Percentiles rank a stretch among this genome's conserved stretches.
phyloP scores from a whole-genome alignment of 2,113 vertebrate genomes.

The Sylvia atricapilla region DNA sequence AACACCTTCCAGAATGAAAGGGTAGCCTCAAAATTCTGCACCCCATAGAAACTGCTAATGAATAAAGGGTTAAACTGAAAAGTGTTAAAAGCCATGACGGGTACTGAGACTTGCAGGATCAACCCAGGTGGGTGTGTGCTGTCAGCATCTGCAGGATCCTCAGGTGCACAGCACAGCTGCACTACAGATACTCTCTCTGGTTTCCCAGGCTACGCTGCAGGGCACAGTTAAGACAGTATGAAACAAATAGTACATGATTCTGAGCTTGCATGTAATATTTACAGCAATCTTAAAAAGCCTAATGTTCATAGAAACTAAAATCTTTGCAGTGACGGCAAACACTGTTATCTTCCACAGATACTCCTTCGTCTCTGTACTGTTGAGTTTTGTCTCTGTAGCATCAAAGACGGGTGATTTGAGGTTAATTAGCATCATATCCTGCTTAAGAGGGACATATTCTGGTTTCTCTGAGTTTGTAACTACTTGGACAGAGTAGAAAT shows the following conservation, averaged over 20 bases:
- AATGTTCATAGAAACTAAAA: neutral
- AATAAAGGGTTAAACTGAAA: neutral
- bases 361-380: neutral
- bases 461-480: slow-evolving; percentile 24
- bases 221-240: neutral
- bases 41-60: neutral
- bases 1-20: neutral
- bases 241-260: slow-evolving; percentile 3
- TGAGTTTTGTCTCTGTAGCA: neutral
- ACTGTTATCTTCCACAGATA: neutral
- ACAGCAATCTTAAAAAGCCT: slow-evolving; percentile 28
- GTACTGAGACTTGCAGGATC: neutral
- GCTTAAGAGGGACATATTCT: neutral
- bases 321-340: neutral
- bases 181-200: neutral
- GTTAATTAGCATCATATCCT: neutral
- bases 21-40: neutral
- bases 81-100: neutral
- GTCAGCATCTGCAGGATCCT: neutral
- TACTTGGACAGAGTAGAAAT: slow-evolving; percentile 62
- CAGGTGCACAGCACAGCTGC: neutral
- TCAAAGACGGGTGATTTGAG: neutral
- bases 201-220: neutral
- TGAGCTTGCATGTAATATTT: neutral
- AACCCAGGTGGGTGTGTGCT: neutral